phyloP scores from a whole-genome alignment of 2,888 invertebrate genomes.

The Patella caerulea region DNA sequence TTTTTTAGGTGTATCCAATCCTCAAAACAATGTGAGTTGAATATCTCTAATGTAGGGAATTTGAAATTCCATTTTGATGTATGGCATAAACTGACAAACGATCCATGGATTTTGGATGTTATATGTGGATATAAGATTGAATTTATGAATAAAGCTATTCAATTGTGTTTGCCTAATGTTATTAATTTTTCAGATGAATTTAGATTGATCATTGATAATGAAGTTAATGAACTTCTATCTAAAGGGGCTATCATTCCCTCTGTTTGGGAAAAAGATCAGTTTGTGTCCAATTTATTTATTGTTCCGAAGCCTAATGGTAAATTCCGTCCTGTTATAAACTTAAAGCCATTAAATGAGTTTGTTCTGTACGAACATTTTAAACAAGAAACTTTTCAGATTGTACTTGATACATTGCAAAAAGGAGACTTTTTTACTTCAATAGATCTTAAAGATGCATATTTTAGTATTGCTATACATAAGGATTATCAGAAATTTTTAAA shows the following conservation, averaged over 20 bases:
- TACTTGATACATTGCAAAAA: background rate
- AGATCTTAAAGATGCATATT: background rate
- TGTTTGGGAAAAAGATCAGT: background rate
- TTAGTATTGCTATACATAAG: conserved; percentile 12
- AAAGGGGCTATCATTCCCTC: background rate
- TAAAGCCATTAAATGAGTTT: conserved; percentile 1
- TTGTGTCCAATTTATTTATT: background rate
- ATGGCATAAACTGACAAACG: background rate
- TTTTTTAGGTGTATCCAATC: background rate
- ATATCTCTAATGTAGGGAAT: background rate
- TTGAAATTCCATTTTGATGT: background rate
- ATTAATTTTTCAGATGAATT: conserved; percentile 1
- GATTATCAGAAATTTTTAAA: conserved; percentile 24
- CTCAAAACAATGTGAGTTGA: background rate
- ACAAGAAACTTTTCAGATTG: background rate
- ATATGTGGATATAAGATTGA: background rate
- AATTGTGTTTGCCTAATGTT: background rate
- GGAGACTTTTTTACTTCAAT: background rate
- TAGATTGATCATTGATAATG: background rate
- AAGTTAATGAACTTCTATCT: background rate
- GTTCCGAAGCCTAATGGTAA: conserved; percentile 6
- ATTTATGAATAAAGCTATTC: background rate
- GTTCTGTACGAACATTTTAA: conserved; percentile 1
- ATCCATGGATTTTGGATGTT: conserved; percentile 3
- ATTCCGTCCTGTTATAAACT: background rate